Percentiles rank a stretch among this genome's conserved stretches.
phyloP scores from a whole-genome alignment of 2,113 vertebrate species.

The Archilochus colubris region DNA sequence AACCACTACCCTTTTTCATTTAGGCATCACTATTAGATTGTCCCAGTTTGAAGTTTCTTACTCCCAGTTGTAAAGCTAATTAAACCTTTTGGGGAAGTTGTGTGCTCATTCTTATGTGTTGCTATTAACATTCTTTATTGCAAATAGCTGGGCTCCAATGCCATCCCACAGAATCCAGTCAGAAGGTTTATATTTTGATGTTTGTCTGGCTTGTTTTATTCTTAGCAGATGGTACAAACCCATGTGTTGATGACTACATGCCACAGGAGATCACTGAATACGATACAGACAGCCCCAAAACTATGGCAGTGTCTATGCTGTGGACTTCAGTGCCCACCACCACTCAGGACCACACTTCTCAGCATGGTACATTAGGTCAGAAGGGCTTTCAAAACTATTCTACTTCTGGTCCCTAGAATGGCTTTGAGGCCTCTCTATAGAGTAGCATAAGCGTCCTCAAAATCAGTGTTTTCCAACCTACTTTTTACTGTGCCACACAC shows the following conservation, averaged over 20 bases:
- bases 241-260: slow-evolving; percentile 21
- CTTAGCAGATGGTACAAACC: slow-evolving; percentile 50
- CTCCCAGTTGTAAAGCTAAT: slow-evolving; percentile 25
- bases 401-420: neutral
- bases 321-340: neutral
- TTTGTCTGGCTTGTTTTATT: slow-evolving; percentile 60
- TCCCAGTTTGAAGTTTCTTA: slow-evolving; percentile 33
- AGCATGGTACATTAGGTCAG: neutral
- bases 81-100: slow-evolving; percentile 39
- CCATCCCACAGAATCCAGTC: slow-evolving; percentile 23
- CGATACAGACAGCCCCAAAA: neutral
- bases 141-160: neutral
- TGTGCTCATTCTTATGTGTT: slow-evolving; percentile 6
- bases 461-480: neutral
- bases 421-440: neutral
- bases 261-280: slow-evolving; percentile 18
- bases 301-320: neutral
- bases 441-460: neutral
- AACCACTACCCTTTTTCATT: neutral
- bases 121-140: slow-evolving; percentile 43
- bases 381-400: neutral
- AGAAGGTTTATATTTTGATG: slow-evolving; percentile 52
- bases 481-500: neutral
- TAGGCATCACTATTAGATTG: neutral
- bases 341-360: neutral